Conservation (phyloP, 2,113 vertebrate genomes). For the Lamprologus lemairii region DNA sequence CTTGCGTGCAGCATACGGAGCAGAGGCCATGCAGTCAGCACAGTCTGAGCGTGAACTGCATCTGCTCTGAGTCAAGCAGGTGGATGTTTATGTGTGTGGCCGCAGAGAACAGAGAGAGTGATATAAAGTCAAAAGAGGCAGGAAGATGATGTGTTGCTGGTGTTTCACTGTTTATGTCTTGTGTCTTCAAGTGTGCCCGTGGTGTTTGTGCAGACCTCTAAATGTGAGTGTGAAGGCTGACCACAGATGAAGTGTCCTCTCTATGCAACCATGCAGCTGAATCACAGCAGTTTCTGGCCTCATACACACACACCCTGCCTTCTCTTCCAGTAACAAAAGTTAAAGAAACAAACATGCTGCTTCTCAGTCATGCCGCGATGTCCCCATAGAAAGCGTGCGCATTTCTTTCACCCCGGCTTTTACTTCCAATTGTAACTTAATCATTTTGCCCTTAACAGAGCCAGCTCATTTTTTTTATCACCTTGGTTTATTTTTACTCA, state of each 20-base stretch:
- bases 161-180: neutral
- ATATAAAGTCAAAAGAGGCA: neutral
- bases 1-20: neutral
- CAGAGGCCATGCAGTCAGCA: neutral
- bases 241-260: constrained; percentile 12
- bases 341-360: neutral
- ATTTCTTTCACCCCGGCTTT: neutral
- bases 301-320: constrained; percentile 35
- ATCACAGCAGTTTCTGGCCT: constrained; percentile 43
- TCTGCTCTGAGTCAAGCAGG: neutral
- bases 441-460: neutral
- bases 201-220: neutral
- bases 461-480: neutral
- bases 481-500: neutral
- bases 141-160: neutral
- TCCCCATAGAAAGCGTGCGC: neutral
- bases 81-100: neutral
- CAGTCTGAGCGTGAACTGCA: neutral
- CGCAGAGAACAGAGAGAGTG: neutral
- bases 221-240: neutral
- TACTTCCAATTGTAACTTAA: neutral
- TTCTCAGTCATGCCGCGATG: neutral
- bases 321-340: constrained; percentile 74
- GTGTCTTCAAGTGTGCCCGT: neutral
- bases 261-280: neutral